These are phyloP conservation scores for Troides aeacus DNA, from an alignment of 2,888 invertebrate species.

Conservation along the genomic window DNA sequence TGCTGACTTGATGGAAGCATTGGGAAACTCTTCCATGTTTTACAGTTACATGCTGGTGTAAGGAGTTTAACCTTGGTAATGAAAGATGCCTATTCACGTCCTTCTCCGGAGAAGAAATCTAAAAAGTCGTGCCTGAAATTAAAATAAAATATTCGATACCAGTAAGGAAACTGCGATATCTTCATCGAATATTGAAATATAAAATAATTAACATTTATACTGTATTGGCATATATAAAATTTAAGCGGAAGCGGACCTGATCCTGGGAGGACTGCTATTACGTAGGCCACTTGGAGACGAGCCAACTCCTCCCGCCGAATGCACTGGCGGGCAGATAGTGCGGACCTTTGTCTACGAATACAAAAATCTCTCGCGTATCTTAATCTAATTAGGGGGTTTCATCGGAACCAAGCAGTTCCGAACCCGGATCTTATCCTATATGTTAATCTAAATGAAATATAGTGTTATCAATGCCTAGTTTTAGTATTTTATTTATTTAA, in stretches of 20 bases:
- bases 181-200: constrained; percentile 8
- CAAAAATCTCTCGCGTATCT: constrained; percentile 22
- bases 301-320: constrained; percentile 17
- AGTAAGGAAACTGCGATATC: too few species aligned
- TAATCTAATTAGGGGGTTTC: constrained; percentile 25
- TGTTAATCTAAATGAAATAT: neutral
- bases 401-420: neutral
- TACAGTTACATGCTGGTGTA: too few species aligned
- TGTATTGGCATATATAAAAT: neutral
- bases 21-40: too few species aligned
- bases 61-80: too few species aligned
- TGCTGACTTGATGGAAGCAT: too few species aligned
- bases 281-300: constrained; percentile 12
- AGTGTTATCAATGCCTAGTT: too few species aligned
- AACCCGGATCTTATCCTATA: neutral
- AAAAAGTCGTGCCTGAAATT: too few species aligned
- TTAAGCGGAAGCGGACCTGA: constrained; percentile 12
- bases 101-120: too few species aligned
- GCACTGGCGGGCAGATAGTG: constrained; percentile 15
- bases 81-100: too few species aligned
- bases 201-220: constrained; percentile 13
- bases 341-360: constrained; percentile 21
- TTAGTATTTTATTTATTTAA: too few species aligned
- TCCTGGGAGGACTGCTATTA: constrained; percentile 10
- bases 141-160: too few species aligned